phyloP scores from a whole-genome alignment of 2,888 invertebrate species.

The Aphodius granarius region DNA sequence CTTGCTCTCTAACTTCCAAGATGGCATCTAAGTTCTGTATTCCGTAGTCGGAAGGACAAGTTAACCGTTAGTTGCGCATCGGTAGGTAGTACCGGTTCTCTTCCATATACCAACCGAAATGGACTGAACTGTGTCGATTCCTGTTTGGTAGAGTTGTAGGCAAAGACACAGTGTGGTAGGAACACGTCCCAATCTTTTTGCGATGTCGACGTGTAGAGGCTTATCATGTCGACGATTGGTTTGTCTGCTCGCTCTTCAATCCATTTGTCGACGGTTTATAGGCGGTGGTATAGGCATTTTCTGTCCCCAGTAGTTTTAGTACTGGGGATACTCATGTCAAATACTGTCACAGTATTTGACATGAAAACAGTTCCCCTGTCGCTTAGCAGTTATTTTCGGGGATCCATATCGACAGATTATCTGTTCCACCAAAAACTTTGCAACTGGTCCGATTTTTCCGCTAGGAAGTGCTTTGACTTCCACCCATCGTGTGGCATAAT shows the following conservation, averaged over 20 bases:
- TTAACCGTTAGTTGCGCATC: too few species aligned
- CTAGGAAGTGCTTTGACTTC: constrained; percentile 17
- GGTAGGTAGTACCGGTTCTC: too few species aligned
- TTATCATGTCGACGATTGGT: constrained; percentile 16
- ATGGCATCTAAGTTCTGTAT: too few species aligned
- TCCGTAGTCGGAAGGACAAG: too few species aligned
- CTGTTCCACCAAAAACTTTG: constrained; percentile 5
- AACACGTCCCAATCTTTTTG: neutral
- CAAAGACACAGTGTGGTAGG: neutral
- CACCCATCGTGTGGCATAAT: constrained; percentile 22
- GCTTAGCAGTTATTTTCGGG: constrained; percentile 1
- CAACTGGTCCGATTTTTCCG: constrained; percentile 21
- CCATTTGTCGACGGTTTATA: constrained; percentile 18
- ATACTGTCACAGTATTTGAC: neutral
- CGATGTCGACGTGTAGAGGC: neutral
- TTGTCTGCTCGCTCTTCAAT: constrained; percentile 24
- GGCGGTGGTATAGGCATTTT: constrained; percentile 6
- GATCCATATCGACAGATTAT: constrained; percentile 7
- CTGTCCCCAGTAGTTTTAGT: constrained; percentile 17
- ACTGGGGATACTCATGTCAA: too few species aligned
- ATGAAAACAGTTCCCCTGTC: neutral
- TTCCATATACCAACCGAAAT: neutral
- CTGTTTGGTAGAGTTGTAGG: neutral
- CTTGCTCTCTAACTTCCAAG: too few species aligned
- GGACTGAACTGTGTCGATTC: neutral